These are phyloP conservation scores for Dysmachus trigonus DNA, from an alignment of 2,888 invertebrate genomes.

Conservation along the genomic window DNA sequence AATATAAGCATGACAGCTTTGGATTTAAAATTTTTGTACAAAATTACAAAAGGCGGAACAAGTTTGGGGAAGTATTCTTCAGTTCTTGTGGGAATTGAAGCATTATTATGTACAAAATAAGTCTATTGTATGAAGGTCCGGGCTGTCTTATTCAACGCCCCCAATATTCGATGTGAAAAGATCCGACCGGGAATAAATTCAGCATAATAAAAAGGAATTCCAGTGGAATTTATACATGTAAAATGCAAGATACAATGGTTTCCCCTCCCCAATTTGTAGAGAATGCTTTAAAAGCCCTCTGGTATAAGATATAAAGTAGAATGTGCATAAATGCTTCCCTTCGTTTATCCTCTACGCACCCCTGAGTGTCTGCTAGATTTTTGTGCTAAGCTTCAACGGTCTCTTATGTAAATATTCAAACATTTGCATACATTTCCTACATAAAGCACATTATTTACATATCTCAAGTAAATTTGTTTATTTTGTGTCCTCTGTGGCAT, in stretches of 20 bases:
- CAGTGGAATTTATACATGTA: neutral
- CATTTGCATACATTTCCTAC: slow-evolving; percentile 30
- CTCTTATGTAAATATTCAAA: slow-evolving; percentile 36
- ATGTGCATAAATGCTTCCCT: neutral
- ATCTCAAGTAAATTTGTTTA: slow-evolving; percentile 39
- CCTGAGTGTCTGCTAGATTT: neutral
- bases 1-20: neutral
- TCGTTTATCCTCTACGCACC: neutral
- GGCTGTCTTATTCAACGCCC: neutral
- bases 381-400: slow-evolving; percentile 4
- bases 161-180: neutral
- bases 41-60: neutral
- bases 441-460: slow-evolving; percentile 39
- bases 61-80: neutral
- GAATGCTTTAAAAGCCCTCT: neutral
- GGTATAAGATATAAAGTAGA: neutral
- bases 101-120: neutral
- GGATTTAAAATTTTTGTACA: neutral
- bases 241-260: neutral
- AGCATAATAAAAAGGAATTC: neutral
- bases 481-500: slow-evolving; percentile 9
- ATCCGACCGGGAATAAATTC: neutral
- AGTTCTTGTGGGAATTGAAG: neutral
- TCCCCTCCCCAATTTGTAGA: neutral
- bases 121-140: neutral